phyloP scores from a whole-genome alignment of 2,888 invertebrate genomes.

The Lamellibrachia columna region DNA sequence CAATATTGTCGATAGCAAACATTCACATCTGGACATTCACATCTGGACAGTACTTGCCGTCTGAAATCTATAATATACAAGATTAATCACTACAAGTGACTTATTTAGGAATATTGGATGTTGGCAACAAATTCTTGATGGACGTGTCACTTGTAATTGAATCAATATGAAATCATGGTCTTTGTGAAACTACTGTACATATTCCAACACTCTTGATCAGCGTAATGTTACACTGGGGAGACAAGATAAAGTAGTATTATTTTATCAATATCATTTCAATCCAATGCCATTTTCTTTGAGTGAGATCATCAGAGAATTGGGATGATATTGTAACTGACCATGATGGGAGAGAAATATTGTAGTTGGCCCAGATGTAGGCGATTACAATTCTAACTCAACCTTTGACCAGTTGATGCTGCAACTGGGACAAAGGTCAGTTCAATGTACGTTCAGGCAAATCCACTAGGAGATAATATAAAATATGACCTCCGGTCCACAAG shows the following conservation, averaged over 20 bases:
- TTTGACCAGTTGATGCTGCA: background rate
- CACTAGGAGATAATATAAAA: background rate
- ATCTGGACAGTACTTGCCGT: background rate
- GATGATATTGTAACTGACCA: background rate
- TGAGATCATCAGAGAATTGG: background rate
- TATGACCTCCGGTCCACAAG: background rate
- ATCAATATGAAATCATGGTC: background rate
- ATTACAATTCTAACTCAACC: background rate
- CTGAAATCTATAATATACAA: background rate
- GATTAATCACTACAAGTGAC: background rate
- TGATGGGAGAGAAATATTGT: background rate
- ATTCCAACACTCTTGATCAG: no score
- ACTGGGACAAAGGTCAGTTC: background rate
- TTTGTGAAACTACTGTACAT: background rate
- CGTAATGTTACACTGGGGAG: background rate
- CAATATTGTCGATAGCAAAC: no score
- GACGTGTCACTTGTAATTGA: background rate
- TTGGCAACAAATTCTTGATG: no score
- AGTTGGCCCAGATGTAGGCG: background rate
- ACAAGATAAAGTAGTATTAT: background rate
- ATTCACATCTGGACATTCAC: background rate
- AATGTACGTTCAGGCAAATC: background rate
- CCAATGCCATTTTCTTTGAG: background rate
- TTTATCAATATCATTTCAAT: background rate
- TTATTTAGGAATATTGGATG: background rate